Conservation (phyloP, 2,113 vertebrate genomes). For the Fulica atra region DNA sequence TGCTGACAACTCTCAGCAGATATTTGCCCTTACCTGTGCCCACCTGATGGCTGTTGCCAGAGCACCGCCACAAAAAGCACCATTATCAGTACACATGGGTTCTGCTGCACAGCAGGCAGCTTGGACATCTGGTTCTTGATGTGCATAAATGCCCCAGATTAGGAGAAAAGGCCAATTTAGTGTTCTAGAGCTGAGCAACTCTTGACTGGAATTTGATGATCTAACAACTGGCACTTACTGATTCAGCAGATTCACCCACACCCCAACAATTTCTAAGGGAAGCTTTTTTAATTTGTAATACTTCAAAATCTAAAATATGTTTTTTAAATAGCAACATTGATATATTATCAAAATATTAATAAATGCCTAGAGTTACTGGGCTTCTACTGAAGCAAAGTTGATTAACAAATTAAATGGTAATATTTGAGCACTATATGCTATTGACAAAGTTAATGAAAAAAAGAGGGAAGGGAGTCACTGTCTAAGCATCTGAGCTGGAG, state of each 20-base stretch:
- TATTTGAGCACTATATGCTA: not conserved
- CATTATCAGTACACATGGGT: not conserved
- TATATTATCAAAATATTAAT: not conserved
- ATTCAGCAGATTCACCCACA: not conserved
- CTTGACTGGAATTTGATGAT: not conserved
- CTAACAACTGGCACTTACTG: not conserved
- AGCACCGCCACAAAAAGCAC: not conserved
- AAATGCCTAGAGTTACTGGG: not conserved
- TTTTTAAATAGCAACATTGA: not conserved
- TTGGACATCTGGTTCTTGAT: not conserved
- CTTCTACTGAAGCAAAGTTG: not conserved
- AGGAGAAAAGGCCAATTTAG: not conserved
- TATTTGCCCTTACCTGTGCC: fast-evolving
- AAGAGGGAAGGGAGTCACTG: not conserved
- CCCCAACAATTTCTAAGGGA: not conserved
- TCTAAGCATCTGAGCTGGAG: not conserved
- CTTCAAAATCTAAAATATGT: not conserved
- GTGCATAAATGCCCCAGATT: not conserved
- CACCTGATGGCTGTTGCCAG: fast-evolving
- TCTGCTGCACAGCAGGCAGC: not conserved
- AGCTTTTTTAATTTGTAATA: not conserved
- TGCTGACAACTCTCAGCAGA: not conserved
- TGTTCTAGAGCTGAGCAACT: not conserved
- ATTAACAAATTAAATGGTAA: not conserved
- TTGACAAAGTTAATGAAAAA: not conserved